phyloP scores from a whole-genome alignment of 2,113 vertebrate species.

The Neomonachus schauinslandi region DNA sequence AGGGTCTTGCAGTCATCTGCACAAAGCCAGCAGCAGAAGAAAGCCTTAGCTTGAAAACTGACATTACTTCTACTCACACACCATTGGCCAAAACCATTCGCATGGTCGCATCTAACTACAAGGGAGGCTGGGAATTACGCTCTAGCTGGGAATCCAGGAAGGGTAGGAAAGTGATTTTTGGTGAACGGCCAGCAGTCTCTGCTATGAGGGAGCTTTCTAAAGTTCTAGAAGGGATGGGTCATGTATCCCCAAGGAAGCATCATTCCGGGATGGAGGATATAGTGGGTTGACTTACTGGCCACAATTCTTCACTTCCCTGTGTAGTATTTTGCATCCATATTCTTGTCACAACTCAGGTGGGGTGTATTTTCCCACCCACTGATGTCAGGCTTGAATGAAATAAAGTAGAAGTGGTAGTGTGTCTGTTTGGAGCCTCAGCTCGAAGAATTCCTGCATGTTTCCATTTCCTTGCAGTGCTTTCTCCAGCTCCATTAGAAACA shows the following conservation, averaged over 20 bases:
- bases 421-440: neutral
- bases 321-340: neutral
- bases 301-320: neutral
- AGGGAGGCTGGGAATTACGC: neutral
- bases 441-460: neutral
- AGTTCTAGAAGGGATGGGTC: neutral
- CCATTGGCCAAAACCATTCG: neutral
- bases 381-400: neutral
- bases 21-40: neutral
- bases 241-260: neutral
- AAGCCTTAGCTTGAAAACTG: neutral
- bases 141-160: neutral
- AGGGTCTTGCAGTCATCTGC: neutral
- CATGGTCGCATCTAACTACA: neutral
- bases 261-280: neutral
- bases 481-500: neutral
- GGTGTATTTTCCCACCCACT: neutral
- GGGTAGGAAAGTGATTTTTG: neutral
- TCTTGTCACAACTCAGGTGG: neutral
- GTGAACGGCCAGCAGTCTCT: neutral
- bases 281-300: neutral
- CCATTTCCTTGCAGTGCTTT: neutral
- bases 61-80: neutral
- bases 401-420: neutral
- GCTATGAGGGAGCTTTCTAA: neutral